These are phyloP conservation scores for Oryzias sinensis DNA, from an alignment of 2,797 vertebrate species.

Conservation along the genomic window DNA sequence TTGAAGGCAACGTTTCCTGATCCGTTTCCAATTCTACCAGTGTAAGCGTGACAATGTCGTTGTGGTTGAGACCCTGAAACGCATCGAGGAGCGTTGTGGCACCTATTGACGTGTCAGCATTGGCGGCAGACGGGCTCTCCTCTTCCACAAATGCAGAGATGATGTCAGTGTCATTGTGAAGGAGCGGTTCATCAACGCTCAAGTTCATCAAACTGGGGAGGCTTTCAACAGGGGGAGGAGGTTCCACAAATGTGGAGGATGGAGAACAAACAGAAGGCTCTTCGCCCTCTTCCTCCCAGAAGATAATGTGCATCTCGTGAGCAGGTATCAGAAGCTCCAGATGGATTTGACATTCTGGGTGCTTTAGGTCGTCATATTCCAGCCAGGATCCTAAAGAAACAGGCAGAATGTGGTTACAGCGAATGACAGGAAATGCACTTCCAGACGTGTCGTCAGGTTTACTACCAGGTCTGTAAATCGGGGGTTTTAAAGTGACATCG, in stretches of 20 bases:
- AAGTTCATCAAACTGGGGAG: background rate
- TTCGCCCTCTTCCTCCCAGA: conserved; percentile 81
- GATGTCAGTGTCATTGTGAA: conserved; percentile 42
- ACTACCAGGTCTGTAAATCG: too few species aligned
- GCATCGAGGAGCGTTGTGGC: conserved; percentile 59
- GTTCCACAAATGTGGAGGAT: conserved; percentile 28
- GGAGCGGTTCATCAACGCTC: background rate
- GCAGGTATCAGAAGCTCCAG: conserved; percentile 76
- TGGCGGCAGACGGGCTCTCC: background rate
- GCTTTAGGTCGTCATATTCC: conserved; percentile 89
- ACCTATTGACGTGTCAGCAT: conserved; percentile 59
- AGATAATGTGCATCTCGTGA: conserved; percentile 85
- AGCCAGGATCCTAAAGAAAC: conserved; percentile 84
- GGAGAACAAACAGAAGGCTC: conserved; percentile 28
- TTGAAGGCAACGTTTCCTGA: conserved; percentile 28
- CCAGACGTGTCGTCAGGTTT: too few species aligned
- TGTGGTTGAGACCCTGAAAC: conserved; percentile 72
- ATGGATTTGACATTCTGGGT: conserved; percentile 71
- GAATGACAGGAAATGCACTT: too few species aligned
- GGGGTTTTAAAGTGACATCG: too few species aligned
- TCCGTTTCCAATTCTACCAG: conserved; percentile 72
- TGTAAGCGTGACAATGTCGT: conserved; percentile 78
- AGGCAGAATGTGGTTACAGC: background rate
- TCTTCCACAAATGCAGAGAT: conserved; percentile 43
- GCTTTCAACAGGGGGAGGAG: background rate